Percentiles rank a stretch among this genome's conserved stretches.
Conservation (phyloP, 1,140 invertebrate genomes). For the Lepidurus arcticus region DNA sequence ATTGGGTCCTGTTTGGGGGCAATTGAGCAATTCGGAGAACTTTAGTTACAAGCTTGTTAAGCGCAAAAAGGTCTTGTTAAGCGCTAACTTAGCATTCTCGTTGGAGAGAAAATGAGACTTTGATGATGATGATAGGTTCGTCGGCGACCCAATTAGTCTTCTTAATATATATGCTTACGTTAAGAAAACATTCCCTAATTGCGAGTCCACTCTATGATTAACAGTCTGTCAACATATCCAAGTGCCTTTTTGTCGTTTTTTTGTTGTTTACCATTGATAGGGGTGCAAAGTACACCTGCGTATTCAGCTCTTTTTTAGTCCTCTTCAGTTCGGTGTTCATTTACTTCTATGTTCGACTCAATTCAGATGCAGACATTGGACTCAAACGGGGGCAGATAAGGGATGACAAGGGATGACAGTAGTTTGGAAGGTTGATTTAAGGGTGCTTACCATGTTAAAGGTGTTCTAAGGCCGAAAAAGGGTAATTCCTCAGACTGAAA, state of each 20-base stretch:
- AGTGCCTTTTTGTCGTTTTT: no score
- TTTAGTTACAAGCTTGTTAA: not conserved
- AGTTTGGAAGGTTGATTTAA: not conserved
- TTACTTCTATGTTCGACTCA: no score
- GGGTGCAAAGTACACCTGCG: no score
- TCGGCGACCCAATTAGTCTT: not conserved
- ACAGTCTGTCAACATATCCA: no score
- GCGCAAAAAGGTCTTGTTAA: not conserved
- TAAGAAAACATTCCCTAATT: not conserved
- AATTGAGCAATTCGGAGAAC: not conserved
- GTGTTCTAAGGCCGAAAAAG: not conserved
- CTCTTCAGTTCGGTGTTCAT: no score
- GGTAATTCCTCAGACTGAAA: not conserved
- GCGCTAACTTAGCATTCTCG: not conserved
- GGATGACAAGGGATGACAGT: no score
- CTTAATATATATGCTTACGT: not conserved
- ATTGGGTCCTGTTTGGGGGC: not conserved
- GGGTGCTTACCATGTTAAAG: slow-evolving; percentile 9
- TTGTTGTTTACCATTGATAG: no score
- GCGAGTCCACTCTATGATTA: no score
- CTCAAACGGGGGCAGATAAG: no score
- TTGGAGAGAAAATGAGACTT: not conserved
- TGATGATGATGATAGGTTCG: slow-evolving; percentile 5
- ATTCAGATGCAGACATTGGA: no score
- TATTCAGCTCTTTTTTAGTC: no score